phyloP scores from a whole-genome alignment of 2,113 vertebrate genomes.

The Ochotona princeps region DNA sequence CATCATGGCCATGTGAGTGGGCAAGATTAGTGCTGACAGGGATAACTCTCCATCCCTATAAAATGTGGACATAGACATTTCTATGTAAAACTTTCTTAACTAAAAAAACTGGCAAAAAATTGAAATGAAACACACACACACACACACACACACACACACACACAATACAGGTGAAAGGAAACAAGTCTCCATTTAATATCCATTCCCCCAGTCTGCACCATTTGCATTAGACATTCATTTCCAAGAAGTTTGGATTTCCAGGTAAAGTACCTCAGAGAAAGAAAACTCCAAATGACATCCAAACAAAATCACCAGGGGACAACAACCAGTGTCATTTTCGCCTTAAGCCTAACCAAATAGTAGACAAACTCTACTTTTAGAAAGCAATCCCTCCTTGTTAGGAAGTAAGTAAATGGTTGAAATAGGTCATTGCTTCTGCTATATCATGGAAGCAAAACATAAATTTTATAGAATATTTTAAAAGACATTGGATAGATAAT shows the following conservation, averaged over 20 bases:
- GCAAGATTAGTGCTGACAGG: neutral
- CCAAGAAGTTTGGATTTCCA: constrained; percentile 17
- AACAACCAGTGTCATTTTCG: neutral
- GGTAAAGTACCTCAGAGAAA: neutral
- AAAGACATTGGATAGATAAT: neutral
- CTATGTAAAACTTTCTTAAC: neutral
- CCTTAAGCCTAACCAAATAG: neutral
- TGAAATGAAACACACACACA: neutral
- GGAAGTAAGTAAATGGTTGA: neutral
- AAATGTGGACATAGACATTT: neutral
- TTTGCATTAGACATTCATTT: neutral
- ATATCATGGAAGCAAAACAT: neutral
- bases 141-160: neutral
- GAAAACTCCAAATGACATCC: neutral
- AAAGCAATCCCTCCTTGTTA: neutral
- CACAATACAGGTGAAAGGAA: neutral
- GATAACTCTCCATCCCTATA: neutral
- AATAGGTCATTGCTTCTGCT: neutral
- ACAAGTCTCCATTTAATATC: neutral
- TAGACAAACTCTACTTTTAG: neutral
- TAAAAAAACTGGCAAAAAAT: neutral
- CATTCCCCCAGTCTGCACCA: neutral
- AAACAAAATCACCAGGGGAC: neutral
- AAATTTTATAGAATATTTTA: neutral
- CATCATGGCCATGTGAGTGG: neutral